Base-by-base conservation (phyloP, 1,140 invertebrate species). In the Amphibalanus amphitrite region DNA sequence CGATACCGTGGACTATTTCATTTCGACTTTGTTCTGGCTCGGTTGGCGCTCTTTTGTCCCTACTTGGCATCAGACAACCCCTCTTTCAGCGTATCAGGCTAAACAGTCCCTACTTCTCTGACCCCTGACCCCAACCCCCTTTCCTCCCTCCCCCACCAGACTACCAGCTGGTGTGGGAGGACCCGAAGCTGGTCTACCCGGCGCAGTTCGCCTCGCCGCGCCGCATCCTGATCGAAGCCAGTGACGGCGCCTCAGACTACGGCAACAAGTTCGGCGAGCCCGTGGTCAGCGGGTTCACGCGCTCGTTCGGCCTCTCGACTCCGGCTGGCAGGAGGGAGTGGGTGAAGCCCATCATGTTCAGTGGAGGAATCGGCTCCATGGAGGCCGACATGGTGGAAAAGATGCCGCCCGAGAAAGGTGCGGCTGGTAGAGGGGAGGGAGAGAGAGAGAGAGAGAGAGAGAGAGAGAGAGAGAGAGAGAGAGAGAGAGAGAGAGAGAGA, bases 211-310 rank as follows among this genome's bases (percentile, higher is more conserved):
- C 95, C 15, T 81, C 84, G 1, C 92, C 96, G 0, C 81, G 94
- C 13, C 88, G 93, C 78, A 87, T 95, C 71, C 85, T 93, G 59
- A 88, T 98, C 40, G 93, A 98, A 82, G 96, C 95, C 0, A 96
- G 93, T 79, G 97, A 98, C 81, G 96, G 96, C 17, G 95, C 95
- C 23, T 97, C 94, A 0, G 96, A 98, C 82, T 99, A 98, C 83
- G 96, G 96, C 8, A 98, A 99, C 79, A 98, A 99, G 83, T 99
- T 98, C 83, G 96, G 95, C 0, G 96, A 98, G 80, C 96, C 96
- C 3, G 83, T 98, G 1, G 86, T 98, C 71, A 81, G 84, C 76
- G 96, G 96, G 29, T 99, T 98, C 80, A 87, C 90, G 0, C 84
- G 95, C 71, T 91, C 94, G 0, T 98, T 93, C 81, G 95, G 95